Evolutionary conservation across 2,113 vertebrate genomes (phyloP), one percentile per base, ranked within the genome.

Genomic region (Chinchilla lanigera): DNA sequence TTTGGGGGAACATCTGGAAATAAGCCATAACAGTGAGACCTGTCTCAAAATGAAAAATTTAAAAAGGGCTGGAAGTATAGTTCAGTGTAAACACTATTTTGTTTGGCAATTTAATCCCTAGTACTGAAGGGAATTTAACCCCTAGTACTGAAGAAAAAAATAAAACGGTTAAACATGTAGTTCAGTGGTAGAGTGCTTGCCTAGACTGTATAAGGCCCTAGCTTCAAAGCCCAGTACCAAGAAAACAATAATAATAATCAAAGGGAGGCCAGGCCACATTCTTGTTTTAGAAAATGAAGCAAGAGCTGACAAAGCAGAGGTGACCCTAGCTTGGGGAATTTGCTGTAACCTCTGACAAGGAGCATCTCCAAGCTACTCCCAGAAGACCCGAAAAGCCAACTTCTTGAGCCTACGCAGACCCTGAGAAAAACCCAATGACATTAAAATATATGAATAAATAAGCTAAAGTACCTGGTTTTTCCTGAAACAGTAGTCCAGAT

Each of bases 201-300:
- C 50, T 54, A 54, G 77, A 17, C 20, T 80, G 50, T 35, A 80
- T 35, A 80, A 52, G 17, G 16, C 50, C 30, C 30, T 54, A 17
- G 30, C 16, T 80, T 54, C 50, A 54, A 80, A 54, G 50, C 50
- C 77, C 12, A 54, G 77, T 52, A 54, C 75, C 14, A 11, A 80
- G 26, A 38, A 80, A 80, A 30, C 7, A 47, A 75, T 13, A 47
- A 44, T 75, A 47, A 35, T 78, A 94, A 94, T 73, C 89, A 97
- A 94, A 44, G 90, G 24, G 58, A 95, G 30, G 92, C 41, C 67
- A 44, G 13, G 78, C 60, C 73, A 95, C 71, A 73, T 30, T 78
- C 54, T 92, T 91, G 89, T 93, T 80, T 93, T 82, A 96, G 94
- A 89, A 95, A 92, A 88, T 47, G 19, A 86, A 97, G 26, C 73